These are phyloP conservation scores for Tridacna gigas DNA, from an alignment of 2,888 invertebrate species.

Conservation along the genomic window DNA sequence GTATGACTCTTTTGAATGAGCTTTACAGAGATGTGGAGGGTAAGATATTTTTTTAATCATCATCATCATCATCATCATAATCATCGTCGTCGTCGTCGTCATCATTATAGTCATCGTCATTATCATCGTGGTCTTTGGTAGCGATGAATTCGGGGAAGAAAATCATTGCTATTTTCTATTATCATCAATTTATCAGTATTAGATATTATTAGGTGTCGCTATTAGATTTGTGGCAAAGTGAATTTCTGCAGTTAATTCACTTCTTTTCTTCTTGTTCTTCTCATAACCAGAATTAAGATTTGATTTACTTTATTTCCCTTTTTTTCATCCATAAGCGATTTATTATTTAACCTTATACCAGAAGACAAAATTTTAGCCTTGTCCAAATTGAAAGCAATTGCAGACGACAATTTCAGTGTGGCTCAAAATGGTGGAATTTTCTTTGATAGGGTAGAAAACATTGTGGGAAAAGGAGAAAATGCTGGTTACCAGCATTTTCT, in stretches of 20 bases:
- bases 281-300: no score
- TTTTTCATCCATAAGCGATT: no score
- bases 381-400: no score
- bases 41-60: neutral
- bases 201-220: neutral
- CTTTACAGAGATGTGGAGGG: constrained; percentile 12
- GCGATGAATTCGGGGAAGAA: no score
- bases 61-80: neutral
- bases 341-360: no score
- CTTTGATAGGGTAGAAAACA: neutral
- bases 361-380: no score
- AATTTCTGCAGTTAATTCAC: neutral
- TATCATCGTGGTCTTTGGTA: no score
- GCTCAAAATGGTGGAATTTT: no score
- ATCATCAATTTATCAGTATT: neutral
- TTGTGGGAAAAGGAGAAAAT: neutral
- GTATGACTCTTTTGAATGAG: constrained; percentile 8
- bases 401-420: no score
- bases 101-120: no score
- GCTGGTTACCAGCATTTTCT: neutral
- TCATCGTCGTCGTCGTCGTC: no score
- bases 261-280: neutral
- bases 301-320: no score
- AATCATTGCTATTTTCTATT: neutral
- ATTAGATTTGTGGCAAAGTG: neutral